A percentile compares a stretch with the other conserved stretches of the same genome.
phyloP scores from a whole-genome alignment of 2,888 invertebrate genomes.

The Acleris holmiana region DNA sequence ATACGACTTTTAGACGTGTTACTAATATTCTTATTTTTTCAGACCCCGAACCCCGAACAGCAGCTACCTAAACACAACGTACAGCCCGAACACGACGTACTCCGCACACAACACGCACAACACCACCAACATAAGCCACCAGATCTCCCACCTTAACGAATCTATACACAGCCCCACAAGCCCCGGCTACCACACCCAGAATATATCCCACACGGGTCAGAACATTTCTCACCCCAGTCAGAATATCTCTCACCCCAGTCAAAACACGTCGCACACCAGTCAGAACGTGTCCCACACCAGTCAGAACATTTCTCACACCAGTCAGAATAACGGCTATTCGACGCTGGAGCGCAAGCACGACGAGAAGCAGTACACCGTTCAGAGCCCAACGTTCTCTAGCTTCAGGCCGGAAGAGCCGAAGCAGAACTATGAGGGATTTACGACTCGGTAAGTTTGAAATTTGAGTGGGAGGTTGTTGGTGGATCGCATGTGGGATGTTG shows the following conservation, averaged over 20 bases:
- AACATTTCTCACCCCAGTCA: constrained; percentile 6
- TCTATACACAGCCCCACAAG: constrained; percentile 56
- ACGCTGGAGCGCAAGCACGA: constrained; percentile 54
- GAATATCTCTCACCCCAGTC: constrained; percentile 10
- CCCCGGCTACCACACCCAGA: constrained; percentile 39
- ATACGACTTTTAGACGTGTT: constrained; percentile 20
- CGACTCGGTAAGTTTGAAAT: constrained; percentile 82
- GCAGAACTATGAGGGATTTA: constrained; percentile 87
- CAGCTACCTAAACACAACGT: constrained; percentile 76
- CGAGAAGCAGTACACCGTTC: constrained; percentile 63
- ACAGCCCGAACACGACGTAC: constrained; percentile 75
- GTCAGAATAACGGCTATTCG: constrained; percentile 32
- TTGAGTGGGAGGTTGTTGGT: not conserved
- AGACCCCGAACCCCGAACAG: constrained; percentile 72
- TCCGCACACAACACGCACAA: constrained; percentile 56
- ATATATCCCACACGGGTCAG: constrained; percentile 7
- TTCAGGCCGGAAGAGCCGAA: constrained; percentile 75
- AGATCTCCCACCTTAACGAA: constrained; percentile 63
- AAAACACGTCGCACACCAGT: constrained; percentile 13
- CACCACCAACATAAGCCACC: constrained; percentile 52
- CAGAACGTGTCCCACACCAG: constrained; percentile 11
- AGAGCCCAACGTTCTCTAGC: constrained; percentile 73
- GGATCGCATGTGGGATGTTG: not conserved
- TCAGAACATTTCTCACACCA: constrained; percentile 13
- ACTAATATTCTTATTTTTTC: constrained; percentile 35